Evolutionary conservation across 2,888 invertebrate species (phyloP), one percentile per base, ranked within the genome.

Genomic region (Gryllus longicercus): DNA sequence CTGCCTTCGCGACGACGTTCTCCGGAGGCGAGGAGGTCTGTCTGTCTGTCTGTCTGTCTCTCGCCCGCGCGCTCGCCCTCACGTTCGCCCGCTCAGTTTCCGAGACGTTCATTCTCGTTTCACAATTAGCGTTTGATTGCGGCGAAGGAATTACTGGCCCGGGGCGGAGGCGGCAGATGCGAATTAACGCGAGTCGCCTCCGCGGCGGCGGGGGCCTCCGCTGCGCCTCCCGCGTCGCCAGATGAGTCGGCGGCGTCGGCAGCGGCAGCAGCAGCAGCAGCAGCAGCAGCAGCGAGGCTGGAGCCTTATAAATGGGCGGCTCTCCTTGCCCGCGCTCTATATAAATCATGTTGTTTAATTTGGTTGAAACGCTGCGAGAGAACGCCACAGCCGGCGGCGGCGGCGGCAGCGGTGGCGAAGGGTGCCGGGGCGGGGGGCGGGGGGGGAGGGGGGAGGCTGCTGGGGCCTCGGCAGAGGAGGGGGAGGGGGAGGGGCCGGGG

Each of bases 51-150:
- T 25, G 4, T 38, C 25, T 38, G 25, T 38, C 25, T 38, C 25
- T 38, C 25, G 25, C 38, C 38, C 8, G 38, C 38, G 8, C 38
- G 38, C 38, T 38, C 38, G 38, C 38, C 38, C 38, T 38, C 38
- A 38, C 38, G 38, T 38, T 38, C 38, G 38, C 38, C 38, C 8
- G 38, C 38, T 63, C 14, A 63, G 63, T 63, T 63, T 63, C 63
- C 16, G 63, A 63, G 63, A 63, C 63, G 14, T n/a, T 63, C 63
- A 63, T 63, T n/a, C 63, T 63, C 63, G n/a, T 63, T 63, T 63
- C 63, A 63, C 63, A 63, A 63, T 63, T 63, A 63, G 63, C n/a
- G 63, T 63, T 63, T 63, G 63, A 63, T 63, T 63, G 63, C 63
- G n/a, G n/a, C 63, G 63, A 63, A n/a, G 63, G n/a, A 63, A 63